These are phyloP conservation scores for Conus betulinus DNA, from an alignment of 1,140 invertebrate genomes.

Conservation along the genomic window DNA sequence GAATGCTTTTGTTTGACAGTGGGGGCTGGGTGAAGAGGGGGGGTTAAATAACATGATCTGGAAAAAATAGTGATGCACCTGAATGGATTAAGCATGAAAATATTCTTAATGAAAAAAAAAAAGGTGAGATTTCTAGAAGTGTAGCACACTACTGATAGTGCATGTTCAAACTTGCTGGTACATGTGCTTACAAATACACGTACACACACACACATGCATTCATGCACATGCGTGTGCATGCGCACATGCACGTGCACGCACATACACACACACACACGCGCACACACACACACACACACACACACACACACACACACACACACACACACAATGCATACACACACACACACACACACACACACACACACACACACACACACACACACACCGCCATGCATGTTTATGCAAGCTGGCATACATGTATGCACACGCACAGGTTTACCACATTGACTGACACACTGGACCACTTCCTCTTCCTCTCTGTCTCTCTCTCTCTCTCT, in stretches of 20 bases:
- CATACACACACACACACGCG: no score
- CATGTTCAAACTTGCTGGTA: neutral
- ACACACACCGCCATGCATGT: neutral
- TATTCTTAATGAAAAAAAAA: no score
- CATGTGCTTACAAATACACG: neutral
- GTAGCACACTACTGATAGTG: neutral
- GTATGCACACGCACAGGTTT: neutral
- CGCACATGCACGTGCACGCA: no score
- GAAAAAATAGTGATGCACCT: neutral
- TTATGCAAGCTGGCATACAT: neutral
- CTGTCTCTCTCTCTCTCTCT: neutral
- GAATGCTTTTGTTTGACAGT: no score
- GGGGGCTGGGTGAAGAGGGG: neutral
- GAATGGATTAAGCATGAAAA: no score
- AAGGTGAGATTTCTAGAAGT: no score
- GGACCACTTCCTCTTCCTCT: neutral
- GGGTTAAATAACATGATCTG: neutral
- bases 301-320: no score
- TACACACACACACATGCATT: no score
- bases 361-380: slow-evolving; percentile 6
- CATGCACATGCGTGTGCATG: no score
- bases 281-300: no score
- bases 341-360: neutral
- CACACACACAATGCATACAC: neutral
- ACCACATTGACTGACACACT: neutral